Evolutionary conservation across 2,113 vertebrate genomes (phyloP).

Genomic region (Eolophus roseicapilla): DNA sequence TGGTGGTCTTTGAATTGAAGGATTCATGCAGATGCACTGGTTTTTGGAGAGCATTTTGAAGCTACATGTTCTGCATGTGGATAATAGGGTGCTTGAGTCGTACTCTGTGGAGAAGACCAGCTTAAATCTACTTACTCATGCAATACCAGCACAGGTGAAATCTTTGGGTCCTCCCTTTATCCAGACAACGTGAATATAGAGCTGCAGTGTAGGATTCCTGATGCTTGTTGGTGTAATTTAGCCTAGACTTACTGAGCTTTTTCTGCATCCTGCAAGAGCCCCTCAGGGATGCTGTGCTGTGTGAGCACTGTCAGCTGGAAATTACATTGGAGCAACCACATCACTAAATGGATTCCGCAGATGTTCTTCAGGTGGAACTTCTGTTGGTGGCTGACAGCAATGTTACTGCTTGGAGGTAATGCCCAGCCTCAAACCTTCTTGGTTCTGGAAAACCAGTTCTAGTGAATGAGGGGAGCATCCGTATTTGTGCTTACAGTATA

Average conservation of each 20-base stretch:
- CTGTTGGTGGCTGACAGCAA: fast-evolving
- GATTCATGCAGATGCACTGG: background rate
- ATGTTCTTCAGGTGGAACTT: background rate
- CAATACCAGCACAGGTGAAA: background rate
- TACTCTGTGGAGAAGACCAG: background rate
- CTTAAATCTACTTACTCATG: background rate
- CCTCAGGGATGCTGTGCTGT: background rate
- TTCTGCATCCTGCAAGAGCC: background rate
- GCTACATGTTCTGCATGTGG: fast-evolving
- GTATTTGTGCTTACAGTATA: background rate
- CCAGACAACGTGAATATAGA: background rate
- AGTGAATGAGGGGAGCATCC: background rate
- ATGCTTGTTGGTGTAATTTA: background rate
- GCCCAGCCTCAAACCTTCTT: background rate
- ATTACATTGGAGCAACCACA: background rate
- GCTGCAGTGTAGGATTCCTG: background rate
- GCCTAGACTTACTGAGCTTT: background rate
- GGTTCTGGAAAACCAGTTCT: background rate
- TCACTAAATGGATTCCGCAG: background rate
- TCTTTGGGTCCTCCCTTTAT: background rate
- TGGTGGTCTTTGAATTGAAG: background rate
- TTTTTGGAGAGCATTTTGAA: background rate
- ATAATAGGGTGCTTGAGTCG: background rate
- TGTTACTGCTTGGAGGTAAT: background rate
- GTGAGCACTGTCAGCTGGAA: background rate